These are phyloP conservation scores for Dreissena rostriformis DNA, from an alignment of 1,140 invertebrate species.

Conservation along the genomic window DNA sequence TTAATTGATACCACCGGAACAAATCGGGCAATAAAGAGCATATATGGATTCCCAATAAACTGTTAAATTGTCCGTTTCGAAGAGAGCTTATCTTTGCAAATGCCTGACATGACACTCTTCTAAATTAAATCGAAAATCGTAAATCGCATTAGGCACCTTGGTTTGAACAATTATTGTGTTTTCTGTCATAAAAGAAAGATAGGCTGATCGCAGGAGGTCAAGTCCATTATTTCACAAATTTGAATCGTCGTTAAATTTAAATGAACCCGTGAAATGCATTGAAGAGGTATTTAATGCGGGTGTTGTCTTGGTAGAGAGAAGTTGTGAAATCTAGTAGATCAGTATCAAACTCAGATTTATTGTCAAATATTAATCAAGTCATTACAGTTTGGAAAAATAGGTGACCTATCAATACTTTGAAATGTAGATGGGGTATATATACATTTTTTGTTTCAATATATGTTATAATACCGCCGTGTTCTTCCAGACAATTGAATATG, in stretches of 20 bases:
- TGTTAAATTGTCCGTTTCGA: constrained; percentile 12
- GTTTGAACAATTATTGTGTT: constrained; percentile 13
- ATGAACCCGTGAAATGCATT: background rate
- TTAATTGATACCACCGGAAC: too few relatives aligned
- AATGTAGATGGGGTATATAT: too few relatives aligned
- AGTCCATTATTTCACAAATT: constrained; percentile 32
- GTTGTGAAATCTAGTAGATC: too few relatives aligned
- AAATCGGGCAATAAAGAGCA: too few relatives aligned
- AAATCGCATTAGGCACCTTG: constrained; percentile 41
- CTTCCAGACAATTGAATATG: too few relatives aligned
- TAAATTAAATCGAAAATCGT: constrained; percentile 11
- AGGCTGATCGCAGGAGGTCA: constrained; percentile 18
- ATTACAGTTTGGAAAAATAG: too few relatives aligned
- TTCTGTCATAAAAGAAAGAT: constrained; percentile 20
- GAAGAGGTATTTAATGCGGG: background rate
- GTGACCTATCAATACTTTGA: too few relatives aligned
- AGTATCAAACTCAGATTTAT: too few relatives aligned
- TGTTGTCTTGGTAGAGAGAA: background rate
- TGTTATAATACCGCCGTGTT: too few relatives aligned
- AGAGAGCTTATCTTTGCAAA: constrained; percentile 13
- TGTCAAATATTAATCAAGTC: too few relatives aligned
- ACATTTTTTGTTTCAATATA: too few relatives aligned
- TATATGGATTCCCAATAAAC: constrained; percentile 7
- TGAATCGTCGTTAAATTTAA: constrained; percentile 28
- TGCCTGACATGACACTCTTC: background rate